These are phyloP conservation scores for Tragulus kanchil DNA, from an alignment of 2,113 vertebrate species.

Conservation along the genomic window DNA sequence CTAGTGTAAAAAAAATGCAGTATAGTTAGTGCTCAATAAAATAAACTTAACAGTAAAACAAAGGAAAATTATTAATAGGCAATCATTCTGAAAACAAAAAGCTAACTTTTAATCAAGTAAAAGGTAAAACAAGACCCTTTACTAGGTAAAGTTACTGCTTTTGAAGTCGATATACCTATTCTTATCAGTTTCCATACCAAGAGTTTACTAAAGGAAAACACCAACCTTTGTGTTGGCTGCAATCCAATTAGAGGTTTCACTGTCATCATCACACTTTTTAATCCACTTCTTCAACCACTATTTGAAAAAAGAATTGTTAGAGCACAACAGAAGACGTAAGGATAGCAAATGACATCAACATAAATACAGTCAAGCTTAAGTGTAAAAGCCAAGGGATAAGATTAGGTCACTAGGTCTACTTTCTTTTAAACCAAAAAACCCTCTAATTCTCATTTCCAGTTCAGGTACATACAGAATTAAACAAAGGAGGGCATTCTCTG, in stretches of 20 bases:
- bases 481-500: conserved; percentile 4
- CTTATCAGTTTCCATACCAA: conserved; percentile 7
- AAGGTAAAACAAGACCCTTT: background rate
- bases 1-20: background rate
- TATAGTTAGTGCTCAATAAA: background rate
- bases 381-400: conserved; percentile 20
- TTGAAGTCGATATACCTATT: background rate
- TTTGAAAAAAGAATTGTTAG: conserved; percentile 73
- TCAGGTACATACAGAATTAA: background rate
- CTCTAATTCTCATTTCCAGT: background rate
- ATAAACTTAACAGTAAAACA: background rate
- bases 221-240: conserved; percentile 99
- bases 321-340: conserved; percentile 54
- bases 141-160: background rate
- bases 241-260: conserved; percentile 99
- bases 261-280: conserved; percentile 99
- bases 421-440: conserved; percentile 9
- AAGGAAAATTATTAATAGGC: background rate
- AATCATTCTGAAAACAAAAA: background rate
- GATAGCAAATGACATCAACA: conserved; percentile 43
- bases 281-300: conserved; percentile 99
- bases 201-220: conserved; percentile 27
- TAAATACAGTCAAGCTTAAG: background rate
- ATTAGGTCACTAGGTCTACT: conserved; percentile 12
- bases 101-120: background rate